Evolutionary conservation across 2,888 invertebrate genomes (phyloP).

Genomic region (Mimas tiliae): DNA sequence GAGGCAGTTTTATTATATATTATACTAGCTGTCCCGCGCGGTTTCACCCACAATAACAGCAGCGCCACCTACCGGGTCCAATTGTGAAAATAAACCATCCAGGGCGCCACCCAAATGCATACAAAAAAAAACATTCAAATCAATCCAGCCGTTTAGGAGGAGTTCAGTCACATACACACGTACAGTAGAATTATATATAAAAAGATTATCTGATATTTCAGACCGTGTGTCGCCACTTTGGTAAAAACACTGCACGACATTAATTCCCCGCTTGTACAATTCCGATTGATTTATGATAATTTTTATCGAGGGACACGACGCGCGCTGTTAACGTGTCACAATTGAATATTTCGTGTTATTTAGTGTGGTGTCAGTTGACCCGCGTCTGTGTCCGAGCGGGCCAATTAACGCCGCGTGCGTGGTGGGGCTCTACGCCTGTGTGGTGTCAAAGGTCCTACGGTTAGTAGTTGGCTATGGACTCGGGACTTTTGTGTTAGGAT

Average conservation of each 20-base stretch:
- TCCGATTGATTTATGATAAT: conserved; percentile 45
- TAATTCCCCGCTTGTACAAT: conserved; percentile 40
- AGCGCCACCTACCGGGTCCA: no score
- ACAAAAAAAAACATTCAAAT: no score
- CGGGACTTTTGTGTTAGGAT: neutral
- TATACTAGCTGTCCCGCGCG: no score
- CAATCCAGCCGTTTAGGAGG: no score
- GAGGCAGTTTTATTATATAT: no score
- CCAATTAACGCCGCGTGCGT: neutral
- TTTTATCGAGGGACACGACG: conserved; percentile 37
- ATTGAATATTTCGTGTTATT: conserved; percentile 51
- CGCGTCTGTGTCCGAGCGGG: conserved; percentile 22
- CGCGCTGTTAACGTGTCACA: conserved; percentile 46
- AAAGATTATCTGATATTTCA: neutral
- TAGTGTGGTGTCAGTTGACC: conserved; percentile 43
- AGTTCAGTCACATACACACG: no score
- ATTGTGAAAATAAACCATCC: no score
- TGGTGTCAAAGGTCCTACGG: neutral
- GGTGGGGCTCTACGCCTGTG: neutral
- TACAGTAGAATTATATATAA: neutral
- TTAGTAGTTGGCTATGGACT: neutral
- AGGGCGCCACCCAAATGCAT: no score
- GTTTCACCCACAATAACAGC: no score
- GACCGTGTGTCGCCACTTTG: neutral
- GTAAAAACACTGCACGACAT: conserved; percentile 22